Evolutionary conservation across 2,888 invertebrate genomes (phyloP).

Genomic region (Orthonevra nobilis): DNA sequence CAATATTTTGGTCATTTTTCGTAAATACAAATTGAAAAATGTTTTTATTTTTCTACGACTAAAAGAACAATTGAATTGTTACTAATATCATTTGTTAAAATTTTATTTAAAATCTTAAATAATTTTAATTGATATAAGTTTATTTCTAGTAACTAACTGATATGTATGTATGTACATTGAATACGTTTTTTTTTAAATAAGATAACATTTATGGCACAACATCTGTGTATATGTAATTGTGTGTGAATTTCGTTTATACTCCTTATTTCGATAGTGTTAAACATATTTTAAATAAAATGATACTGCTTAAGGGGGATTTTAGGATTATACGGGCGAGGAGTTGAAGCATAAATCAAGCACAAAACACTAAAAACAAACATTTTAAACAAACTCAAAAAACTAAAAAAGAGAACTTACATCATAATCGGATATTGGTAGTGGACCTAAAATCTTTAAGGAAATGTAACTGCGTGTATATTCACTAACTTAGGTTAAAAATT

Average conservation of each 20-base stretch:
- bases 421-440: too few species aligned
- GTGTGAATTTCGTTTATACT: background rate
- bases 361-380: too few species aligned
- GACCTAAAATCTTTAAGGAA: too few species aligned
- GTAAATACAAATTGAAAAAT: background rate
- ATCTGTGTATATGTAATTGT: conserved; percentile 9
- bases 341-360: too few species aligned
- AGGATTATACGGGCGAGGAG: too few species aligned
- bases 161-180: conserved; percentile 69
- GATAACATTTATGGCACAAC: conserved; percentile 60
- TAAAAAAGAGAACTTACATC: too few species aligned
- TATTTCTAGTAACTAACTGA: conserved; percentile 55
- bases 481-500: too few species aligned
- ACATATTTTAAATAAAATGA: too few species aligned
- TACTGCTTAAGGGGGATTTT: too few species aligned
- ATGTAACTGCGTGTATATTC: too few species aligned
- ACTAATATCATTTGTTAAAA: background rate
- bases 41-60: conserved; percentile 1
- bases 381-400: too few species aligned
- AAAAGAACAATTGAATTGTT: conserved; percentile 43
- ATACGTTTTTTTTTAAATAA: conserved; percentile 31
- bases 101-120: conserved; percentile 13
- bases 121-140: conserved; percentile 51
- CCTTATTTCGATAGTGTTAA: background rate
- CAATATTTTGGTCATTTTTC: background rate